Evolutionary conservation across 2,888 invertebrate species (phyloP), one percentile per base, ranked within the genome.

Genomic region (Platerodrilus igneus): DNA sequence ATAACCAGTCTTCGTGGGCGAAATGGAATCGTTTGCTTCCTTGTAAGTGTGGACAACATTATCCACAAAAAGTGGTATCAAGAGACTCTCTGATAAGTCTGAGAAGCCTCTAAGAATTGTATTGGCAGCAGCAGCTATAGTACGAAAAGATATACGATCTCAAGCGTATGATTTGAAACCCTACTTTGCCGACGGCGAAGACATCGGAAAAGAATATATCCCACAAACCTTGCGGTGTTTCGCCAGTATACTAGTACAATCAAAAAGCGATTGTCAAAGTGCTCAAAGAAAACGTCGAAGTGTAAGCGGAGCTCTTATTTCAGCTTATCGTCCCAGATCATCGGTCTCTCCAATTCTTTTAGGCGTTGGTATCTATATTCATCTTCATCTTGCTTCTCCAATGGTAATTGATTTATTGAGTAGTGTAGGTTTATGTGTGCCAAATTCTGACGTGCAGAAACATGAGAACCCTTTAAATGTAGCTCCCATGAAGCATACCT

Each of bases 31-130:
- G 29, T 29, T 11, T 29, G 29, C 17, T 29, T 29, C n/a, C 29
- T 17, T 29, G 29, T 18, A 19, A 29, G 3, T 29, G n/a, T 18
- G 18, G 29, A 29, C 29, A 29, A 29, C 8, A 29, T 29, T 5
- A 29, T 29, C 18, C 18, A 29, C 27, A 15, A 27, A 15, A 3
- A 27, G 7, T 27, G 27, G 27, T 27, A 27, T 15, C 27, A 27
- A 27, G 29, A 29, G 18, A 29, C 29, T 9, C 18, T 29, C 29
- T 29, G 29, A 29, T 18, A 18, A 29, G 29, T 29, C 29, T 29
- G 29, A 29, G 18, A 19, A 29, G 10, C 29, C 18, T 18, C 29
- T 18, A 14, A 27, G 17, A 15, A 29, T 29, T 18, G 29, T 29
- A 29, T 29, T 19, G 10, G 9, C 29, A 29, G 29, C 29, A 29